Evolutionary conservation across 2,797 vertebrate species (phyloP).

Genomic region (Chaenodraco wilsoni): DNA sequence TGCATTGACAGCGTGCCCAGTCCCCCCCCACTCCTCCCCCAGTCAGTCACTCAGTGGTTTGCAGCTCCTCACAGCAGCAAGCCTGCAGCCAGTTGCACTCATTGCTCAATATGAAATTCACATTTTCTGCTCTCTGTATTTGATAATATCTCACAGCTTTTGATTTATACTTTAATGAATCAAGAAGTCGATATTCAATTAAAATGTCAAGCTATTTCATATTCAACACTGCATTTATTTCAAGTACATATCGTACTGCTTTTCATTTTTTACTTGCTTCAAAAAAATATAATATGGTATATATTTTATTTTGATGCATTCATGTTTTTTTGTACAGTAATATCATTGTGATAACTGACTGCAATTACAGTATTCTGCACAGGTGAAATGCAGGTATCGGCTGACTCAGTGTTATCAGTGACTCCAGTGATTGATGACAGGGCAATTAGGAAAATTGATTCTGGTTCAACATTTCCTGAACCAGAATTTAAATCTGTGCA

Average conservation of each 20-base stretch:
- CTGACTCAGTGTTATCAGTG: slow-evolving; percentile 24
- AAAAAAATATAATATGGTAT: background rate
- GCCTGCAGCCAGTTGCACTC: slow-evolving; percentile 65
- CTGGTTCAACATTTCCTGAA: slow-evolving; percentile 39
- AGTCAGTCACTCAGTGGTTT: slow-evolving; percentile 75
- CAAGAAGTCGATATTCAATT: too few relatives aligned
- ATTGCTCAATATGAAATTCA: slow-evolving; percentile 70
- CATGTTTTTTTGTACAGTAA: background rate
- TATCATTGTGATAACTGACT: slow-evolving; percentile 2
- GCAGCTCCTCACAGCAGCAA: slow-evolving; percentile 68
- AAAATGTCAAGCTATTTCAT: slow-evolving; percentile 21
- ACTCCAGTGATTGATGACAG: slow-evolving; percentile 41
- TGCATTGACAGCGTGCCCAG: slow-evolving; percentile 73
- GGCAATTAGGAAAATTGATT: slow-evolving; percentile 34
- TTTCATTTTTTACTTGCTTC: slow-evolving; percentile 20
- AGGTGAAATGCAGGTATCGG: slow-evolving; percentile 24
- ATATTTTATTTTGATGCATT: slow-evolving; percentile 10
- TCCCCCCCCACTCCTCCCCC: slow-evolving; percentile 72
- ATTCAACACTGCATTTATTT: slow-evolving; percentile 6
- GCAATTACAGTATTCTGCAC: slow-evolving; percentile 23
- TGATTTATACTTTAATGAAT: slow-evolving; percentile 59
- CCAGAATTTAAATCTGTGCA: slow-evolving; percentile 35
- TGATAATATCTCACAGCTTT: slow-evolving; percentile 58
- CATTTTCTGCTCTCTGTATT: slow-evolving; percentile 68
- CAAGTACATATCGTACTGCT: background rate